Base-by-base conservation (phyloP, 2,797 vertebrate species). In the Lindbergichthys nudifrons region DNA sequence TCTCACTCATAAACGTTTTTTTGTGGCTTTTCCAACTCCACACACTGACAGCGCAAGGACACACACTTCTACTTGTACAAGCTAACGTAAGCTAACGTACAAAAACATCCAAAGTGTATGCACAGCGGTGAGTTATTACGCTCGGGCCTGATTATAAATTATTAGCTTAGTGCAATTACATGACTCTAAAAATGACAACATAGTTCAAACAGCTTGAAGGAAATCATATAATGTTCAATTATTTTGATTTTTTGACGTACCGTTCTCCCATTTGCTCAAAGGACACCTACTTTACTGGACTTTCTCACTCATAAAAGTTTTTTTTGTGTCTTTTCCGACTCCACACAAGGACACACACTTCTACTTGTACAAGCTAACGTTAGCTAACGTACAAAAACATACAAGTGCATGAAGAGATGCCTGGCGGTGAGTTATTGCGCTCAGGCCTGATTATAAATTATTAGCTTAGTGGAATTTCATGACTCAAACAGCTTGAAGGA, bases 1-100 rank as follows among this genome's bases (percentile, higher is more conserved):
- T 89, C 80, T 81, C 77, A 84, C 87, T 82, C 84, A 80, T 92
- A 87, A 93, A 89, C 3, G 2, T 9, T 23, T 68, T 85, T 90
- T 85, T 85, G 79, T 74, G 79, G 81, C 81, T 83, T 83, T 80
- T 78, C 72, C 75, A 56, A 56, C 59, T 47, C 74, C 75, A 41
- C 53, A 61, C 32, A 32, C 32, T 7, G 32, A 32, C 32, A 23
- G 23, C 23, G 23, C 36, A 23, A 47, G 32, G 41, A 53, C 56
- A 62, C 71, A 78, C 64, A 48, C 14, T 26, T 26, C 23, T 26
- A 26, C 23, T n/a, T 26, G 26, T 13, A 54, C 39, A 30, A 70
- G 43, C 19, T 62, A 32, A 32, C 32, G 6, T 8, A 1, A 32
- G 68, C 15, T 45, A 70, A 16, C 4, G n/a, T 59, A 47, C 36